Percentiles rank a stretch among this genome's conserved stretches.
These are phyloP conservation scores for Adela reaumurella DNA, from an alignment of 2,888 invertebrate genomes.

Conservation along the genomic window DNA sequence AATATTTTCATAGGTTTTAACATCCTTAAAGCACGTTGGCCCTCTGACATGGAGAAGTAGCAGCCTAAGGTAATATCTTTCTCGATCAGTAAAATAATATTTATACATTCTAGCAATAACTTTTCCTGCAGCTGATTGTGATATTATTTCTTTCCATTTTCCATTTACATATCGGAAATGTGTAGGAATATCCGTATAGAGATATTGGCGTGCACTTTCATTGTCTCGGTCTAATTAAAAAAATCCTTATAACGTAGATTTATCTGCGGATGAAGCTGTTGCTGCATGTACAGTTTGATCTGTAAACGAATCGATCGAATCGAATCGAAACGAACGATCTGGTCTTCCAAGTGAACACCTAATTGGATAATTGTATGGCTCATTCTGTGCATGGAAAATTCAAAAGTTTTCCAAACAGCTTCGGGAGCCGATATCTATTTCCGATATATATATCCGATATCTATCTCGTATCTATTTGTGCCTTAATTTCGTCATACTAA, in stretches of 20 bases:
- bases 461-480: constrained; percentile 13
- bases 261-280: constrained; percentile 11
- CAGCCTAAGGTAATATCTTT: constrained; percentile 15
- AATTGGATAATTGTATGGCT: constrained; percentile 12
- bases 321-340: no score
- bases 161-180: constrained; percentile 11
- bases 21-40: constrained; percentile 9
- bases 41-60: constrained; percentile 11
- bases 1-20: constrained; percentile 10
- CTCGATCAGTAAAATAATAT: constrained; percentile 11
- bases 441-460: no score
- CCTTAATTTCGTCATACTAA: constrained; percentile 12
- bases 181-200: constrained; percentile 12
- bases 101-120: constrained; percentile 12
- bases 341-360: constrained; percentile 14
- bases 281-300: constrained; percentile 9
- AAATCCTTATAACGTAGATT: constrained; percentile 11
- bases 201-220: constrained; percentile 11
- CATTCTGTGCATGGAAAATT: constrained; percentile 12
- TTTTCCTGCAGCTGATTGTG: constrained; percentile 13
- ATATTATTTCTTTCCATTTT: constrained; percentile 13
- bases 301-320: constrained; percentile 12
- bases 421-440: constrained; percentile 13
- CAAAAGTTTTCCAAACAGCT: constrained; percentile 12
- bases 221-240: constrained; percentile 10